Base-by-base conservation (phyloP, 2,888 invertebrate genomes). In the Oscheius onirici region DNA sequence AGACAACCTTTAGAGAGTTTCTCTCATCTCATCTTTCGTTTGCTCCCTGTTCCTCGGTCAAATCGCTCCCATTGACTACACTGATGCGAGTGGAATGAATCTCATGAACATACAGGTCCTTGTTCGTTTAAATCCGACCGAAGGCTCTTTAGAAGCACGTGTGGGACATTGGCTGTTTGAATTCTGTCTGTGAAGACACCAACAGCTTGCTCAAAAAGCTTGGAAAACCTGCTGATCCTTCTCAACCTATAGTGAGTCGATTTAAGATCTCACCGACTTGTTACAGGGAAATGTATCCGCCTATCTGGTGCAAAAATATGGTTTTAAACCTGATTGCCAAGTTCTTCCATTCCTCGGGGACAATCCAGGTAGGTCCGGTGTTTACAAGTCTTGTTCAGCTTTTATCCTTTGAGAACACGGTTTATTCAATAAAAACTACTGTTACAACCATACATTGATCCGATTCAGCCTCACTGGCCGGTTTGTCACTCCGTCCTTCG, bases 11-110 rank as follows among this genome's bases (percentile, higher is more conserved):
- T 88, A 93, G 92, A 91, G 94, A 83, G 94, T 97, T 81, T 95
- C 96, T 0, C 90, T 97, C 52, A 92, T 97, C 3, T 96, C 96
- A 86, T 96, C 95, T 82, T 97, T 97, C 89, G 91, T 93, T 0
- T 93, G 94, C 73, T 94, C 94, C 0, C 88, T 97, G 66, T 92
- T 97, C 87, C 89, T 95, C 49, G 96, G 96, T 1, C 90, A 91
- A 83, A 92, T 95, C 77, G 95, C 95, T 0, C 92, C 94, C 0
- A 94, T 97, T 60, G 97, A 97, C 89, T 91, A 91, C 78, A 91
- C 94, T 0, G 97, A 97, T 88, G 97, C 93, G 0, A 95, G 95
- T 0, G 97, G 97, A 17, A 97, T 95, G 95, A 97, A 97, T 89
- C 90, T 97, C 20, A 90, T 97, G 83, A 92, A 97, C 88, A 93